Evolutionary conservation across 2,888 invertebrate genomes (phyloP).

Genomic region (Luperina nickerlii): DNA sequence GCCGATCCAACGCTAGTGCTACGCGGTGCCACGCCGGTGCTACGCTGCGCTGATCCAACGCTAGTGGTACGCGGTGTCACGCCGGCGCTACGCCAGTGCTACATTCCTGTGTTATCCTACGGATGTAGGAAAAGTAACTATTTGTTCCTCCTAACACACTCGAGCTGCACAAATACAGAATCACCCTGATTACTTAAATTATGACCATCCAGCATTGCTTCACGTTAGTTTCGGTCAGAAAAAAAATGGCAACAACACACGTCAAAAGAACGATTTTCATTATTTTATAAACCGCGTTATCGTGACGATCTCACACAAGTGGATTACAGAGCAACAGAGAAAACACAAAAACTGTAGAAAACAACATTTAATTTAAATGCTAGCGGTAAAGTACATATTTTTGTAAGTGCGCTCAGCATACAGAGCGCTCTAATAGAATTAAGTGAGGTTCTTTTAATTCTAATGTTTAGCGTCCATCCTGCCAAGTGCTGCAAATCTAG

Average conservation of each 20-base stretch:
- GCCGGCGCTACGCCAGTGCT: neutral
- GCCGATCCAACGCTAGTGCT: neutral
- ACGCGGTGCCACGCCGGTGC: neutral
- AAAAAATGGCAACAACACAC: neutral
- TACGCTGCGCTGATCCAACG: neutral
- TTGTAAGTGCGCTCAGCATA: slow-evolving; percentile 35
- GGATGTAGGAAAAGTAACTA: neutral
- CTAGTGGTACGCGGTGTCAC: neutral
- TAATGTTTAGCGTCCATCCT: slow-evolving; percentile 46
- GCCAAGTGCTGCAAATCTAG: slow-evolving; percentile 31
- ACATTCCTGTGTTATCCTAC: neutral
- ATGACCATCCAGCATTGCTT: neutral
- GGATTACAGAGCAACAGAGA: slow-evolving; percentile 18
- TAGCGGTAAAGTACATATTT: slow-evolving; percentile 46
- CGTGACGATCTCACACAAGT: slow-evolving; percentile 25
- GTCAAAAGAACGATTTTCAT: neutral
- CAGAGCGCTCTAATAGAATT: slow-evolving; percentile 50
- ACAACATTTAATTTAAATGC: slow-evolving; percentile 54
- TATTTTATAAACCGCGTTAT: slow-evolving; percentile 20
- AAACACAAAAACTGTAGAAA: slow-evolving; percentile 35
- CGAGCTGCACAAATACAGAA: neutral
- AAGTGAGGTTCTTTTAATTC: slow-evolving; percentile 56
- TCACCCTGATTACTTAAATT: neutral
- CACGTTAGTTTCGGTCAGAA: neutral
- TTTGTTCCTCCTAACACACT: neutral